These are phyloP conservation scores for Pterois miles DNA, from an alignment of 2,797 vertebrate genomes.

Conservation along the genomic window DNA sequence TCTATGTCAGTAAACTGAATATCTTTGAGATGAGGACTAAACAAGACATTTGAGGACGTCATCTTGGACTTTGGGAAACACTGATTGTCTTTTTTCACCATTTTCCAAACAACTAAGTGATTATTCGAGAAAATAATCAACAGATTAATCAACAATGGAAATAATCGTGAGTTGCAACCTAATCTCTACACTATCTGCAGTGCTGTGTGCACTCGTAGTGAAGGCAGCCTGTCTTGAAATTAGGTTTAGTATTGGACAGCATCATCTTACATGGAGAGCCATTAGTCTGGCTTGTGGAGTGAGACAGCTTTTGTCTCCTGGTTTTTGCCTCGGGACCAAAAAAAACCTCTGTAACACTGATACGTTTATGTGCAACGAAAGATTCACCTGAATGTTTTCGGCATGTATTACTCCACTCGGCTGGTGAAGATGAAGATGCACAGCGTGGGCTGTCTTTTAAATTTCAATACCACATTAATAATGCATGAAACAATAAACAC, in stretches of 20 bases:
- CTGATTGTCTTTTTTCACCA: too few species aligned
- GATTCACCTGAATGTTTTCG: slow-evolving; percentile 31
- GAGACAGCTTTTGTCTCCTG: slow-evolving; percentile 63
- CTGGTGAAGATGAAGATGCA: slow-evolving; percentile 19
- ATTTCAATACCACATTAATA: slow-evolving; percentile 61
- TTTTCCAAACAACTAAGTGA: neutral
- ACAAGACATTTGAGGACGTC: too few species aligned
- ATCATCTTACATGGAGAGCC: slow-evolving; percentile 67
- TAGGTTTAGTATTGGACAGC: slow-evolving; percentile 42
- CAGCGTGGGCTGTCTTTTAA: slow-evolving; percentile 43
- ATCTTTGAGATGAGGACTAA: too few species aligned
- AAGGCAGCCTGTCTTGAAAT: slow-evolving; percentile 39
- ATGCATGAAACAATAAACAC: slow-evolving; percentile 67
- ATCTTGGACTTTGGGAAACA: too few species aligned
- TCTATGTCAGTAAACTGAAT: too few species aligned
- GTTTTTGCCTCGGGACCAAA: slow-evolving; percentile 49
- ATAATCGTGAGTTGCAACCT: neutral
- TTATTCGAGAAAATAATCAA: neutral
- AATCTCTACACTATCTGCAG: neutral
- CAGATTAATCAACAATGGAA: neutral
- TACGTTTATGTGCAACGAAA: slow-evolving; percentile 1
- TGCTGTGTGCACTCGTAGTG: neutral
- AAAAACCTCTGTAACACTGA: neutral
- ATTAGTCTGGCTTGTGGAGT: slow-evolving; percentile 65
- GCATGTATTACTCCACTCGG: neutral